phyloP scores from a whole-genome alignment of 1,140 invertebrate species.

The Drosophila mauritiana region DNA sequence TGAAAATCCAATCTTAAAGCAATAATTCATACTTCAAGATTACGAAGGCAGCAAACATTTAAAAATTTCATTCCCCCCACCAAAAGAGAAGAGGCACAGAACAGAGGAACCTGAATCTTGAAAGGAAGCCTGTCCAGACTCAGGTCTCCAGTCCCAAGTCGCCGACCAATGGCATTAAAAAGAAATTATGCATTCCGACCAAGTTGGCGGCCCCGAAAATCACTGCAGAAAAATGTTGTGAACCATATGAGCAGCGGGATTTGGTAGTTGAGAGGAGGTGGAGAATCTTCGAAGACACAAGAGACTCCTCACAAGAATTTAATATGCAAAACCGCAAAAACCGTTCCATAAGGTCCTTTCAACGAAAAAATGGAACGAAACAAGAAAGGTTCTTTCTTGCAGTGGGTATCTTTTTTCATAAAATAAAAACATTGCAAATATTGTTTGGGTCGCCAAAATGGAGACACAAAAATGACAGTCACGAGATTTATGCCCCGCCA shows the following conservation, averaged over 20 bases:
- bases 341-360: conserved; percentile 54
- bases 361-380: conserved; percentile 31
- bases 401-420: conserved; percentile 69
- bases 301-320: conserved; percentile 70
- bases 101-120: conserved; percentile 32
- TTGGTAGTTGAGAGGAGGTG: not conserved
- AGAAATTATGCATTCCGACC: conserved; percentile 83
- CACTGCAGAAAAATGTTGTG: conserved; percentile 75
- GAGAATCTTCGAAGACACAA: conserved; percentile 22
- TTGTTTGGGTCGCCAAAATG: conserved; percentile 84
- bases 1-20: conserved; percentile 84
- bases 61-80: conserved; percentile 67
- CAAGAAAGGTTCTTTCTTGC: conserved; percentile 43
- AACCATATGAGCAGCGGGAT: conserved; percentile 27
- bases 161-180: conserved; percentile 76
- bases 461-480: conserved; percentile 84
- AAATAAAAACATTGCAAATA: conserved; percentile 80
- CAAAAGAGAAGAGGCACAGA: conserved; percentile 8
- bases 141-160: conserved; percentile 12
- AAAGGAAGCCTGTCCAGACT: conserved; percentile 30
- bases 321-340: conserved; percentile 84
- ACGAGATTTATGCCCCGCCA: conserved; percentile 80
- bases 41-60: conserved; percentile 82
- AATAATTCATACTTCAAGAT: conserved; percentile 84
- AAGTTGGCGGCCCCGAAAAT: conserved; percentile 81